phyloP scores from a whole-genome alignment of 1,140 invertebrate species.

The Eufriesea mexicana region DNA sequence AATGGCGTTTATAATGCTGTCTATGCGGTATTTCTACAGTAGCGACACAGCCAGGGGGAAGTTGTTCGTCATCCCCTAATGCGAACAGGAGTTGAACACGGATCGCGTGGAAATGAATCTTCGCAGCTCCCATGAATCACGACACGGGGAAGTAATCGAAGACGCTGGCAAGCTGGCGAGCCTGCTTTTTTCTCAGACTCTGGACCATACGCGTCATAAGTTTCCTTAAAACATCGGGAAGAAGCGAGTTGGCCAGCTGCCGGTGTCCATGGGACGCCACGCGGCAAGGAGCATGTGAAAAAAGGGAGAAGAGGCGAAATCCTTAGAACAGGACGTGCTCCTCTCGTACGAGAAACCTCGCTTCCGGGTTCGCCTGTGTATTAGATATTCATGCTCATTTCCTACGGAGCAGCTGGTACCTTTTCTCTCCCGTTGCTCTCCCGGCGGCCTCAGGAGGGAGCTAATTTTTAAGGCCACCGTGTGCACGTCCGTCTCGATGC shows the following conservation, averaged over 20 bases:
- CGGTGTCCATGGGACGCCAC: slow-evolving; percentile 55
- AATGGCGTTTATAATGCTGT: too few relatives aligned
- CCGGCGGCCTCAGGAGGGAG: slow-evolving; percentile 18
- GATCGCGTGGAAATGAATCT: slow-evolving; percentile 17
- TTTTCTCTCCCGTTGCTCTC: slow-evolving; percentile 45
- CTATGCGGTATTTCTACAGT: too few relatives aligned
- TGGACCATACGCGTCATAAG: slow-evolving; percentile 57
- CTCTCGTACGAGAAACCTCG: slow-evolving; percentile 67
- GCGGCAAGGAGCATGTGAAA: slow-evolving; percentile 57
- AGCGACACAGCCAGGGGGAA: neutral
- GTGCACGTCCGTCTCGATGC: neutral
- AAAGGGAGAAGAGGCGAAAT: slow-evolving; percentile 67
- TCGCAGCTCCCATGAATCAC: slow-evolving; percentile 3
- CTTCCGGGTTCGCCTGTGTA: slow-evolving; percentile 77
- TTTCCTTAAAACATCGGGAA: slow-evolving; percentile 75
- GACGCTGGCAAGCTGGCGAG: slow-evolving; percentile 58
- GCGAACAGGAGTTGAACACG: neutral
- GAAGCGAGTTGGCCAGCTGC: slow-evolving; percentile 64
- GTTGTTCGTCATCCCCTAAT: neutral
- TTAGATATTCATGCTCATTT: slow-evolving; percentile 74
- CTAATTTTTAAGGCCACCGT: slow-evolving; percentile 50
- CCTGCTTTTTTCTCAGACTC: slow-evolving; percentile 60
- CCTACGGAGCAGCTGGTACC: slow-evolving; percentile 73
- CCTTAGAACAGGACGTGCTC: slow-evolving; percentile 77
- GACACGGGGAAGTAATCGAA: slow-evolving; percentile 59